phyloP scores from a whole-genome alignment of 2,888 invertebrate species.

The Andrena bicolor region DNA sequence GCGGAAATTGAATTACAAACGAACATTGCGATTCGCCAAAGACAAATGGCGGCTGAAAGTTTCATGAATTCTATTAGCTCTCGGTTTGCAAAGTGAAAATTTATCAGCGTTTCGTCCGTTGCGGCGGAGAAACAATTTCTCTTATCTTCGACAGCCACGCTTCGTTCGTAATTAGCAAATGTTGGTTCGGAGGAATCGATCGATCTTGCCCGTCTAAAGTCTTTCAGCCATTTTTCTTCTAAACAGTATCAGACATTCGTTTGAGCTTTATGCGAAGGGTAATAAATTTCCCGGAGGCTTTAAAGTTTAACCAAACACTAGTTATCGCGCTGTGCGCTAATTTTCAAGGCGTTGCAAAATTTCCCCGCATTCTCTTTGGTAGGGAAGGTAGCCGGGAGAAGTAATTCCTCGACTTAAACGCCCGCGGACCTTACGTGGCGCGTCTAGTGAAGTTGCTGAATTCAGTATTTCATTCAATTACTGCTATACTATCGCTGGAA shows the following conservation, averaged over 20 bases:
- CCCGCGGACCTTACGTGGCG: too few species aligned
- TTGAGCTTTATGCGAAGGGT: neutral
- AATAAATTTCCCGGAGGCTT: neutral
- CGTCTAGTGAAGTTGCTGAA: too few species aligned
- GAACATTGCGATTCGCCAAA: neutral
- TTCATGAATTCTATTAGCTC: constrained; percentile 9
- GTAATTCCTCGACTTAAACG: too few species aligned
- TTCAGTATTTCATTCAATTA: too few species aligned
- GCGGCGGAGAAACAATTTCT: constrained; percentile 20
- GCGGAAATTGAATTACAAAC: neutral
- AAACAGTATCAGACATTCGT: neutral
- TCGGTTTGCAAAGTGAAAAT: neutral
- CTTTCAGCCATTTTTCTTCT: constrained; percentile 25
- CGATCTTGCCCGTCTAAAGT: constrained; percentile 32
- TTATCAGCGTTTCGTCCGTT: constrained; percentile 19
- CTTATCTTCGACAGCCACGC: constrained; percentile 52
- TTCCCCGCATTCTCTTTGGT: too few species aligned
- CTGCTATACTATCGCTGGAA: too few species aligned
- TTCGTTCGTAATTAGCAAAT: constrained; percentile 54
- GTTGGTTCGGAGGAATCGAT: constrained; percentile 36
- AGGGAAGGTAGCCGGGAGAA: too few species aligned
- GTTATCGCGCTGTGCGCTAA: neutral
- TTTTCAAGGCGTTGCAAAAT: neutral
- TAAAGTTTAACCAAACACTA: neutral
- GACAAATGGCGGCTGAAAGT: neutral